A percentile compares a stretch with the other conserved stretches of the same genome.
Evolutionary conservation across 2,113 vertebrate species (phyloP).

Genomic region (Microcebus griseorufus): DNA sequence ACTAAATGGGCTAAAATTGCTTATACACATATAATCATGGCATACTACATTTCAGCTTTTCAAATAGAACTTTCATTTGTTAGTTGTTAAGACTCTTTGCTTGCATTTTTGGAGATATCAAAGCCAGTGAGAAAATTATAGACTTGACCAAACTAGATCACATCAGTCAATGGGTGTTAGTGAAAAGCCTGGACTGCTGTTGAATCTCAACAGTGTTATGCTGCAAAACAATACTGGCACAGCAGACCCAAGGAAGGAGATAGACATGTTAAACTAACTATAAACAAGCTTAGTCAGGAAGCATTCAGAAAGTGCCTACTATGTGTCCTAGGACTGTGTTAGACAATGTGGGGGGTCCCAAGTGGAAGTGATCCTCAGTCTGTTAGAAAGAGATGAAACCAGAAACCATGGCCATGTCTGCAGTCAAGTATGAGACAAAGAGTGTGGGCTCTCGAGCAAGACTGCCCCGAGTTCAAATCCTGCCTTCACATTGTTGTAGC

Average conservation of each 20-base stretch:
- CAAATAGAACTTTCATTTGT: conserved; percentile 65
- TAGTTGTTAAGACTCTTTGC: conserved; percentile 72
- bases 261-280: neutral
- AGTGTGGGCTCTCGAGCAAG: neutral
- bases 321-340: neutral
- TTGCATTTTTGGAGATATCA: conserved; percentile 77
- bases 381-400: neutral
- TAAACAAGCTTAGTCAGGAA: neutral
- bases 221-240: neutral
- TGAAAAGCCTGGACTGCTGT: neutral
- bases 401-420: neutral
- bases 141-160: conserved; percentile 77
- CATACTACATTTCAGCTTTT: conserved; percentile 70
- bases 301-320: neutral
- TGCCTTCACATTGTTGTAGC: neutral
- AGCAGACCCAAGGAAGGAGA: neutral
- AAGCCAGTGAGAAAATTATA: conserved; percentile 69
- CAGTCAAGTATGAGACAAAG: neutral
- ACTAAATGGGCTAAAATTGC: conserved; percentile 65
- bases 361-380: neutral
- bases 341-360: neutral
- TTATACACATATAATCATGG: conserved; percentile 54
- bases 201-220: neutral
- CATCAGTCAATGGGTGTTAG: conserved; percentile 26
- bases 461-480: neutral